Evolutionary conservation across 1,140 invertebrate species (phyloP), one percentile per base, ranked within the genome.

Genomic region (Cheumatopsyche charites): DNA sequence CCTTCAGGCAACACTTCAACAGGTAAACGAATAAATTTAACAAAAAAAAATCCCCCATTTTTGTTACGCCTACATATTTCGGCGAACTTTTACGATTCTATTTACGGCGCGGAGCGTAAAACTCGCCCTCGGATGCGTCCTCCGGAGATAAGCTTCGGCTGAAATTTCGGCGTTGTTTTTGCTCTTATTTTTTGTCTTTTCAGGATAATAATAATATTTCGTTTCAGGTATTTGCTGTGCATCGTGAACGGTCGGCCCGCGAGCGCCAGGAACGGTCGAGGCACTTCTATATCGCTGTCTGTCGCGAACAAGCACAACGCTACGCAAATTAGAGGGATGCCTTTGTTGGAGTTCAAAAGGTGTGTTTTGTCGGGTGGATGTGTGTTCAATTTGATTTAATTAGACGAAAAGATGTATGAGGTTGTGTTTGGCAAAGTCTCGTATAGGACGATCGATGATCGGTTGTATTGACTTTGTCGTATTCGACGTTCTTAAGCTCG

Each of bases 1-100:
- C 91, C 13, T 96, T 95, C 79, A 87, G 92, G 70, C 91, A 92
- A 76, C 88, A 89, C 78, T 89, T 89, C 77, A 88, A 89, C 83
- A 88, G 88, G 88, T 89, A 84, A 81, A 9, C 47, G 47, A n/a
- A 17, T 17, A 52, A 36, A 36, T 36, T 36, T 4, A 36, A 36
- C 29, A 9, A 3, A 36, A 36, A 36, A 4, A 36, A 36, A 36
- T 36, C 3, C 29, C n/a, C n/a, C n/a, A n/a, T n/a, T n/a, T n/a
- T n/a, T n/a, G n/a, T n/a, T n/a, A n/a, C n/a, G n/a, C n/a, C n/a
- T n/a, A n/a, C n/a, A 45, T 45, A 12, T 45, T 45, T 45, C 43
- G 2, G 2, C 1, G 17, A 15, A 15, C 12, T 45, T 45, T 45
- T 45, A 45, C 43, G 43, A 45, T 12, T 12, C 43, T 12, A 45